phyloP scores from a whole-genome alignment of 2,888 invertebrate species.

The Drosophila ustulata region DNA sequence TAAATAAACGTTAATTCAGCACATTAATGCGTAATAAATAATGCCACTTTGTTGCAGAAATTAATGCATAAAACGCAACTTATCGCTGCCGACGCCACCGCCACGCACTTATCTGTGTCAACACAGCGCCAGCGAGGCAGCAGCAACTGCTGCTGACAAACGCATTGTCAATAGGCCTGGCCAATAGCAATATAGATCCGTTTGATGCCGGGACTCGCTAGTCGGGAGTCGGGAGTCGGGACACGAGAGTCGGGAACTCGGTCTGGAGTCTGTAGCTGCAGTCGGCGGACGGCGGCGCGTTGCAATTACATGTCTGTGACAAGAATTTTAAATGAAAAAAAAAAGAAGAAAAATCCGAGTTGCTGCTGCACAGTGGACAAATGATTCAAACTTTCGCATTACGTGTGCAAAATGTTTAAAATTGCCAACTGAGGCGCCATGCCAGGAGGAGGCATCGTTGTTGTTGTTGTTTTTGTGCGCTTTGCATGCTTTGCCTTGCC shows the following conservation, averaged over 20 bases:
- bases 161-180: constrained; percentile 73
- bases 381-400: constrained; percentile 79
- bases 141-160: constrained; percentile 61
- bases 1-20: constrained; percentile 82
- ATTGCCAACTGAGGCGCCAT: constrained; percentile 38
- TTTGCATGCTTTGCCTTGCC: constrained; percentile 69
- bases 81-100: constrained; percentile 73
- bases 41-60: constrained; percentile 76
- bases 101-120: constrained; percentile 80
- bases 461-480: constrained; percentile 51
- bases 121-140: constrained; percentile 58
- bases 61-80: constrained; percentile 81
- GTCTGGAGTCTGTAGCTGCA: not conserved
- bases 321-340: constrained; percentile 74
- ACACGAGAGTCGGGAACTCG: constrained; percentile 18
- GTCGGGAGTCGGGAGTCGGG: constrained; percentile 9
- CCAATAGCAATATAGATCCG: constrained; percentile 73
- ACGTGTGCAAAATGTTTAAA: constrained; percentile 79
- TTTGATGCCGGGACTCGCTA: constrained; percentile 46
- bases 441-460: constrained; percentile 15
- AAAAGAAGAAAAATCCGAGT: constrained; percentile 52
- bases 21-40: constrained; percentile 81
- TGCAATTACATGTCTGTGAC: constrained; percentile 80
- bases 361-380: constrained; percentile 71
- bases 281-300: constrained; percentile 63